Percentiles rank a stretch among this genome's conserved stretches.
These are phyloP conservation scores for Xenopus borealis DNA, from an alignment of 2,113 vertebrate species.

Conservation along the genomic window DNA sequence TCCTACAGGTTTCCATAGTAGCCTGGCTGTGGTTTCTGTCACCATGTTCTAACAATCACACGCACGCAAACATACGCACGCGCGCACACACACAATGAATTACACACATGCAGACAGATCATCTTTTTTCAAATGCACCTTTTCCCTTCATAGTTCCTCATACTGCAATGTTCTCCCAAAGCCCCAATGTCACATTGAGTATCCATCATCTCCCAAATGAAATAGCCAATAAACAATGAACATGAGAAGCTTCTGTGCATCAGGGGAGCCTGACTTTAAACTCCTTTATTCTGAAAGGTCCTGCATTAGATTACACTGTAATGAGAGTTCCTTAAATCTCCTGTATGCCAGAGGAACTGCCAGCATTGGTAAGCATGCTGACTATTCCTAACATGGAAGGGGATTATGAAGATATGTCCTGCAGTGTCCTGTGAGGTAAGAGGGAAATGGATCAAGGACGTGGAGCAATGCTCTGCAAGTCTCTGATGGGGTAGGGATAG, in stretches of 20 bases:
- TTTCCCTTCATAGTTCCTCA: conserved; percentile 21
- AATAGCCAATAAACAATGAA: conserved; percentile 18
- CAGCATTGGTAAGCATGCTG: conserved; percentile 5
- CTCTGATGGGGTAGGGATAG: conserved; percentile 23
- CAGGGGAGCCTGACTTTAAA: not conserved
- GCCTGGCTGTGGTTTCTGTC: not conserved
- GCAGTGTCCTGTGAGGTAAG: conserved; percentile 18
- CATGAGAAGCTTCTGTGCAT: conserved; percentile 23
- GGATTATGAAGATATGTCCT: conserved; percentile 13
- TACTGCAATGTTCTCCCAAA: conserved; percentile 15
- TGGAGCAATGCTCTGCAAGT: conserved; percentile 40
- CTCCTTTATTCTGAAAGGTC: conserved; percentile 1
- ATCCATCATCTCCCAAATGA: conserved; percentile 25
- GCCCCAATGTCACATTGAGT: conserved; percentile 16
- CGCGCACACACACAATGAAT: conserved; percentile 27
- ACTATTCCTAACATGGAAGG: conserved; percentile 21
- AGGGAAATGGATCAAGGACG: conserved; percentile 20
- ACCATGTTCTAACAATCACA: conserved; percentile 11
- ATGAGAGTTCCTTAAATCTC: conserved; percentile 11
- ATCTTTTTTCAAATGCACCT: conserved; percentile 1
- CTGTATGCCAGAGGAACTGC: conserved; percentile 15
- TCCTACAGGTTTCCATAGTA: not conserved
- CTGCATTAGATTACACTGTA: not conserved
- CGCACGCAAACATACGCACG: conserved; percentile 10
- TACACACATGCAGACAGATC: conserved; percentile 5